Evolutionary conservation across 2,888 invertebrate species (phyloP), one percentile per base, ranked within the genome.

Genomic region (Lydus trimaculatus): DNA sequence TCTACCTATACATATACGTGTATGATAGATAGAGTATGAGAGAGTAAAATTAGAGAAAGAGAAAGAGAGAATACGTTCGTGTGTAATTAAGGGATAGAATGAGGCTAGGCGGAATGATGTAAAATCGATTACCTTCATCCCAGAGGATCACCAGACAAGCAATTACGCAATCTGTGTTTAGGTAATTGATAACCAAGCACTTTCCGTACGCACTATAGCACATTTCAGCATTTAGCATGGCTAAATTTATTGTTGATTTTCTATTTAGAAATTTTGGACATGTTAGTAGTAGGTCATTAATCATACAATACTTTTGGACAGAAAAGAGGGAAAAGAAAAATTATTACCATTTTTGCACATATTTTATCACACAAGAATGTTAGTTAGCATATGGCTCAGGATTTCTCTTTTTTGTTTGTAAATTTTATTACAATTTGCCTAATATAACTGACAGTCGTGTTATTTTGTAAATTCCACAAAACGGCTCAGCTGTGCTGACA

Each of bases 151-250:
- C 83, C 84, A 82, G 84, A 83, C 86, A 86, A 88, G 88, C 88
- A 88, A 89, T 89, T 88, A 88, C 86, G 85, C 86, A 86, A 88
- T 88, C 87, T 86, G 83, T 84, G 85, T 83, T 84, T 85, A 86
- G 86, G 86, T 88, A 89, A 89, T 88, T 88, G 88, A 88, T 89
- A 87, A 84, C 84, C 83, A 84, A 86, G 84, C 85, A 86, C 85
- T 85, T 52, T 52, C 9, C 52, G 52, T 52, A 52, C 25, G 11
- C 23, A 52, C 13, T 25, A 13, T 23, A 52, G 8, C 52, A 52
- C 52, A 52, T 52, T 52, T 52, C 52, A 52, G 25, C 52, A 52
- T 25, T 25, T 52, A 52, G 5, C n/a, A n/a, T n/a, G 25, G 2
- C 11, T 23, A 52, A 52, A 52, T 52, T 52, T 52, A 23, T 43